These are phyloP conservation scores for Eupsilia transversa DNA, from an alignment of 2,888 invertebrate genomes.

Conservation along the genomic window DNA sequence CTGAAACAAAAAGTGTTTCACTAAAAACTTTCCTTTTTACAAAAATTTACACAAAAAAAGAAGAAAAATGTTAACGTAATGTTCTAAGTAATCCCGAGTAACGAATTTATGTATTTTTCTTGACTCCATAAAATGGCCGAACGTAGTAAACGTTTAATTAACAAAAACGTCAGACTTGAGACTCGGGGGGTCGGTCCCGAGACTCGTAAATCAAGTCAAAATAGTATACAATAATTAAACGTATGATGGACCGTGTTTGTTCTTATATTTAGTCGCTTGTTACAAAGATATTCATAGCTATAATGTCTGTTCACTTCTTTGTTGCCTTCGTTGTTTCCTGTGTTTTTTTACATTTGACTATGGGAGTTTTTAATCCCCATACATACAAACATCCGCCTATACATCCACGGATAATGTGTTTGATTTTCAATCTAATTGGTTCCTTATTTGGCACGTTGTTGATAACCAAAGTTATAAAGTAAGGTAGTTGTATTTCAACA, in stretches of 20 bases:
- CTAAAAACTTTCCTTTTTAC: conserved; percentile 52
- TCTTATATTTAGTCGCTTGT: conserved; percentile 60
- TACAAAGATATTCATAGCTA: conserved; percentile 40
- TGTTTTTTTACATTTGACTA: neutral
- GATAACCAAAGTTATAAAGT: too few species aligned
- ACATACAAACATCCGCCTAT: too few species aligned
- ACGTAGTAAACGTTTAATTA: conserved; percentile 74
- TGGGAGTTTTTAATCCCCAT: neutral
- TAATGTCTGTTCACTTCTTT: neutral
- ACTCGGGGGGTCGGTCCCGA: conserved; percentile 63
- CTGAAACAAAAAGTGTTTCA: conserved; percentile 44
- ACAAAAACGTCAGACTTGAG: conserved; percentile 69
- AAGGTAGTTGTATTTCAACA: neutral
- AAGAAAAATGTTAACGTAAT: conserved; percentile 59
- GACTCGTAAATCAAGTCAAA: conserved; percentile 73
- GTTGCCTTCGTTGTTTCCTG: neutral
- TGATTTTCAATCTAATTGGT: neutral
- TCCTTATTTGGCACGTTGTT: neutral
- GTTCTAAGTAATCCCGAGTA: conserved; percentile 67
- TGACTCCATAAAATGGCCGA: conserved; percentile 72
- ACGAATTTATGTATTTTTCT: conserved; percentile 75
- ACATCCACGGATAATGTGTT: neutral
- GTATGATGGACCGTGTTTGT: conserved; percentile 78
- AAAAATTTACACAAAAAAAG: conserved; percentile 57
- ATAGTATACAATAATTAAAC: conserved; percentile 84